phyloP scores from a whole-genome alignment of 2,888 invertebrate species.

The Amphimallon solstitiale region DNA sequence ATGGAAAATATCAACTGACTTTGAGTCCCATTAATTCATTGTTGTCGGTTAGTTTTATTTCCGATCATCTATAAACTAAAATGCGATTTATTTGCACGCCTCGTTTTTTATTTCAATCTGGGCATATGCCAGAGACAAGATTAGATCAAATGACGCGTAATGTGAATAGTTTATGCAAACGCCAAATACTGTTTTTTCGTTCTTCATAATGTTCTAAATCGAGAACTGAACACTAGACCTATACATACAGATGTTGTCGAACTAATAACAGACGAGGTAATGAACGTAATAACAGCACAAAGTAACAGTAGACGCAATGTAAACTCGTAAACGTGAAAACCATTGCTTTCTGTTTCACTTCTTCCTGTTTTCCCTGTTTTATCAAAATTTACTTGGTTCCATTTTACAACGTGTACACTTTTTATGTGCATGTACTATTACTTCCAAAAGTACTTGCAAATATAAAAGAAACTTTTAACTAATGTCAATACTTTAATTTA shows the following conservation, averaged over 20 bases:
- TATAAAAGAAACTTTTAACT: too few species aligned
- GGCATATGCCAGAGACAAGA: slow-evolving; percentile 36
- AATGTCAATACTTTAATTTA: too few species aligned
- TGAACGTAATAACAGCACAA: not conserved
- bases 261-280: not conserved
- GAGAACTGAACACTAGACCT: too few species aligned
- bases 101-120: slow-evolving; percentile 37
- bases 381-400: not conserved
- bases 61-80: slow-evolving; percentile 31
- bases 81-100: slow-evolving; percentile 35
- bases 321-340: slow-evolving; percentile 7
- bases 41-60: slow-evolving; percentile 16
- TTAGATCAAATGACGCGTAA: slow-evolving; percentile 38
- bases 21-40: slow-evolving; percentile 15
- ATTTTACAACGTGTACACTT: too few species aligned
- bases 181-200: not conserved
- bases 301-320: not conserved
- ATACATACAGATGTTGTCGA: not conserved
- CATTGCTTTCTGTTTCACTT: not conserved
- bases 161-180: slow-evolving; percentile 25
- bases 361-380: not conserved
- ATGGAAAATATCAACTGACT: not conserved
- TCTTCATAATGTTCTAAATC: too few species aligned
- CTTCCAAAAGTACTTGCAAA: too few species aligned
- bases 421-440: too few species aligned